These are phyloP conservation scores for Harpegnathos saltator DNA, from an alignment of 1,140 invertebrate species.

Conservation along the genomic window DNA sequence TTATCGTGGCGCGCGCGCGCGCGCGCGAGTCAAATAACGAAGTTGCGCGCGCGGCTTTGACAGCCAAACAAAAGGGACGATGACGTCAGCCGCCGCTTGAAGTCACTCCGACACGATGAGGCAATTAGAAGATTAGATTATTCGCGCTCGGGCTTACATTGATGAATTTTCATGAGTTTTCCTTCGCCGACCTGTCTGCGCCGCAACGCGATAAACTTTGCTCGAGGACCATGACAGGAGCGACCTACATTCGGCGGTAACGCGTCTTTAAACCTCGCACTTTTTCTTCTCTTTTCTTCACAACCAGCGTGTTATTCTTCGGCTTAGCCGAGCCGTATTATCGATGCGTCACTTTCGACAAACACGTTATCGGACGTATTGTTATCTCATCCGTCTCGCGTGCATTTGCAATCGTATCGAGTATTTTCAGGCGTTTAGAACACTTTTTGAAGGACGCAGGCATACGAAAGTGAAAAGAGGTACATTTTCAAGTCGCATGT, in stretches of 20 bases:
- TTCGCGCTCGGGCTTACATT: conserved; percentile 31
- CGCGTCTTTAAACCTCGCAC: background rate
- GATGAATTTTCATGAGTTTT: conserved; percentile 39
- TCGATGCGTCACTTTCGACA: background rate
- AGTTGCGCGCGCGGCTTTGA: background rate
- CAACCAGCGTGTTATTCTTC: conserved; percentile 5
- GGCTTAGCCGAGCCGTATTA: background rate
- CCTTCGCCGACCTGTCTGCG: conserved; percentile 11
- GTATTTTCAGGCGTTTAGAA: background rate
- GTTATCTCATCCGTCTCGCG: background rate
- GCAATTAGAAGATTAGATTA: conserved; percentile 61
- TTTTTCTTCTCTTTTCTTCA: background rate
- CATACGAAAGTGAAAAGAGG: background rate
- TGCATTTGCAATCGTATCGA: background rate
- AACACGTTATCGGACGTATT: background rate
- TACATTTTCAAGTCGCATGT: background rate
- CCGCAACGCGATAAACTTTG: conserved; percentile 24
- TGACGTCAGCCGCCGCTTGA: conserved; percentile 36
- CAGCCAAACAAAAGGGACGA: background rate
- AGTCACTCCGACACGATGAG: conserved; percentile 36
- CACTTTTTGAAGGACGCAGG: background rate
- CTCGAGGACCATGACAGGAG: conserved; percentile 39
- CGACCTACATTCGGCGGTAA: conserved; percentile 52
- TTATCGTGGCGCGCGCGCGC: background rate
- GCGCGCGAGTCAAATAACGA: background rate